Conservation (phyloP, 2,888 invertebrate species). For the Napeogenes sylphis region DNA sequence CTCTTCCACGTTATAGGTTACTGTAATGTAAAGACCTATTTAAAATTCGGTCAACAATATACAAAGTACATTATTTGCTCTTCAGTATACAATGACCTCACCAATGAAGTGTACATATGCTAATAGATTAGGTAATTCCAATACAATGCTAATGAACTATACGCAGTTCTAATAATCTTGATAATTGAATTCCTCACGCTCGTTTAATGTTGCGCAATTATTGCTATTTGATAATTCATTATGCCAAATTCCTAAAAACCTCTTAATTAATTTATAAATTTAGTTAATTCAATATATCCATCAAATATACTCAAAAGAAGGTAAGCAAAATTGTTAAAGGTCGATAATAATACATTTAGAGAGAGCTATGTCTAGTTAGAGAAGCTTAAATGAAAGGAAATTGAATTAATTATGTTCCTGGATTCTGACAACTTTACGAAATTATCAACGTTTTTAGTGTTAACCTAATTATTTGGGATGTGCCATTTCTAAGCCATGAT, state of each 20-base stretch:
- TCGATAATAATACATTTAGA: neutral
- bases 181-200: conserved; percentile 5
- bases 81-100: conserved; percentile 1
- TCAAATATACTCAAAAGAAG: no score
- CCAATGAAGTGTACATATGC: conserved; percentile 2
- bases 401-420: conserved; percentile 23
- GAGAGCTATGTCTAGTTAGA: conserved; percentile 4
- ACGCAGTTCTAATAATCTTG: conserved; percentile 10
- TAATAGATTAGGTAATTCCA: conserved; percentile 14
- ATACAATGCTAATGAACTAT: conserved; percentile 14
- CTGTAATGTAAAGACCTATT: no score
- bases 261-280: no score
- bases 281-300: no score
- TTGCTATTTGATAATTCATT: neutral
- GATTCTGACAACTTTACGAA: conserved; percentile 18
- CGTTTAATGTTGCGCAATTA: neutral
- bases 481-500: neutral
- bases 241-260: no score
- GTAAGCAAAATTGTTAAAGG: neutral
- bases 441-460: conserved; percentile 15
- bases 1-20: no score
- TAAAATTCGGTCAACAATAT: neutral
- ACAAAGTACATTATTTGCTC: neutral
- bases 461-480: conserved; percentile 3
- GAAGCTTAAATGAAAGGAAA: conserved; percentile 19